These are phyloP conservation scores for Prunella himalayana DNA, from an alignment of 2,113 vertebrate genomes.

Conservation along the genomic window DNA sequence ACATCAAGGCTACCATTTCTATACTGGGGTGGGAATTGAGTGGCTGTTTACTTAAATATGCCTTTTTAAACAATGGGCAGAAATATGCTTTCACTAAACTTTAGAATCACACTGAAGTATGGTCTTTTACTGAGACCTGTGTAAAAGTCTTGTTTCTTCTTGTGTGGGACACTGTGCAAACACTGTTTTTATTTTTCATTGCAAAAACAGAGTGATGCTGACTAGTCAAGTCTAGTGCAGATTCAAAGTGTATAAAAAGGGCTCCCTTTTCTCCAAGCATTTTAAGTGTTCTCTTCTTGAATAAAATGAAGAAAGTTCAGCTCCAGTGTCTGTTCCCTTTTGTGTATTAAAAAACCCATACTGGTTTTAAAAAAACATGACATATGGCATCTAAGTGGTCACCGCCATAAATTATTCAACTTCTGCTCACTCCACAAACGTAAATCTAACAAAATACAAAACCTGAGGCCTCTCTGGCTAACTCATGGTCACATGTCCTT, in stretches of 20 bases:
- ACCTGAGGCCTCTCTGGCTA: neutral
- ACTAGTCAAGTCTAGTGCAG: neutral
- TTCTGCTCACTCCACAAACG: neutral
- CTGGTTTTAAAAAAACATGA: neutral
- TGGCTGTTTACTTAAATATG: neutral
- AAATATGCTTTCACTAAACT: neutral
- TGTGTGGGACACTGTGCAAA: neutral
- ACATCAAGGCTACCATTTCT: neutral
- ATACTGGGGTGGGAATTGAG: neutral
- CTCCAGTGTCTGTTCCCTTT: conserved; percentile 21
- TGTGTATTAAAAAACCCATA: conserved; percentile 19
- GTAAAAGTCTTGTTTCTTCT: neutral
- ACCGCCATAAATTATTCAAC: conserved; percentile 59
- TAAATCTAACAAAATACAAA: conserved; percentile 49
- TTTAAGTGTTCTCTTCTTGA: neutral
- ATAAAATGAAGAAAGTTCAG: neutral
- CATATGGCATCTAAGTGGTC: conserved; percentile 56
- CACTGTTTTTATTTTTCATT: neutral
- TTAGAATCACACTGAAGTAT: neutral
- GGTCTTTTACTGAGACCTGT: neutral
- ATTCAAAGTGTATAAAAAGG: neutral
- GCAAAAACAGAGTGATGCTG: neutral
- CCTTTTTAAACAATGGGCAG: neutral
- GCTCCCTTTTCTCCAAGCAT: neutral
- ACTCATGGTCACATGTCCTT: neutral